These are phyloP conservation scores for Balaenoptera acutorostrata DNA, from an alignment of 2,113 vertebrate genomes.

Conservation along the genomic window DNA sequence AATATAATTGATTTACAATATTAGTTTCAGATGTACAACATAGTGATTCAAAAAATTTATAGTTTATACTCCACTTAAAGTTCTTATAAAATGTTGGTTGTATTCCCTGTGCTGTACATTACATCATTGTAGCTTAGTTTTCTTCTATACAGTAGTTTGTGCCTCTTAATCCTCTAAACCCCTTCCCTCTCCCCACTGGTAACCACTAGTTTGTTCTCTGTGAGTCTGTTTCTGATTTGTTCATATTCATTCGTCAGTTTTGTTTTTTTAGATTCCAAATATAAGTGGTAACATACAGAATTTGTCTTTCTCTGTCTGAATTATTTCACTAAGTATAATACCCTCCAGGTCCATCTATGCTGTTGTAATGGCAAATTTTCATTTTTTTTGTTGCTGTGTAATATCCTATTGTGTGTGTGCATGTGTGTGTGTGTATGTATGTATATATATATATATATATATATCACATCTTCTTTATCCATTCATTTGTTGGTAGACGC, in stretches of 20 bases:
- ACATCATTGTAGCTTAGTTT: not conserved
- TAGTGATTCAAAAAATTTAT: not conserved
- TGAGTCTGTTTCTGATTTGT: not conserved
- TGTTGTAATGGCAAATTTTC: too few relatives aligned
- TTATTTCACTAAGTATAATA: not conserved
- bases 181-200: not conserved
- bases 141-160: not conserved
- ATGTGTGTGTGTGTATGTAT: not conserved
- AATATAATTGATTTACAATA: not conserved
- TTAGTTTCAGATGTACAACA: not conserved
- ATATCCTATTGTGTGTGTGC: not conserved
- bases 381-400: not conserved
- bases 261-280: not conserved
- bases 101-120: not conserved
- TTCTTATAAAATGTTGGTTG: not conserved
- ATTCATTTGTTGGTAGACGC: too few relatives aligned
- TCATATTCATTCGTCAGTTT: not conserved
- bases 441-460: too few relatives aligned
- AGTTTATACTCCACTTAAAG: not conserved
- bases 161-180: not conserved
- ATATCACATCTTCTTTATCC: too few relatives aligned
- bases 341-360: too few relatives aligned
- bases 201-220: not conserved
- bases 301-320: not conserved
- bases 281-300: not conserved